Base-by-base conservation (phyloP, 2,888 invertebrate species). In the Phortica magna region DNA sequence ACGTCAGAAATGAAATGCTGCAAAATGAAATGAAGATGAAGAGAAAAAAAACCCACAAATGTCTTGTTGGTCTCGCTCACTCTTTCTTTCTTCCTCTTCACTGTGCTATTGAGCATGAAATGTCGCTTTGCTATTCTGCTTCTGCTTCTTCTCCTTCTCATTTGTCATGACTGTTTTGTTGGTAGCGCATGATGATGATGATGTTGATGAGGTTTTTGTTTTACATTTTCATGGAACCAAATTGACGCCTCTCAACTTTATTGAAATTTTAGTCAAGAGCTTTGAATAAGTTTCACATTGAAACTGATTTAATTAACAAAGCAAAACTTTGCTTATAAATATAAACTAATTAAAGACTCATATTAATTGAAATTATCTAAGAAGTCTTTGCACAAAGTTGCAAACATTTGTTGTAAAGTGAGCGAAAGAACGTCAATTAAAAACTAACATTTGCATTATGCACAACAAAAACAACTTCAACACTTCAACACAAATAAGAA, bases 1-100 rank as follows among this genome's bases (percentile, higher is more conserved):
- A 55, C 70, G 70, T 71, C 70, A 71, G 55, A 55, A 71, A 55
- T 71, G 9, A 14, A 71, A 71, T 53, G 42, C 55, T 55, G 48
- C 53, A 71, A 71, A 71, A 68, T 19, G 17, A 59, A 10, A 19
- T 59, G 55, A n/a, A 43, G n/a, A 48, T 43, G 19, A 9, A 41
- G 19, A 17, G 3, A 68, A 68, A 67, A 39, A 42, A 53, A 71
- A 22, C 14, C 55, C 7, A 9, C 41, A 55, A 55, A 71, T 39
- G n/a, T 55, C 22, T 67, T 67, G 12, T 3, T 41, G 19, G 22
- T 41, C 39, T n/a, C n/a, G n/a, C n/a, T n/a, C n/a, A n/a, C n/a
- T n/a, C n/a, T 55, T 55, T 55, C 5, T 55, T 0, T 55, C 7
- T n/a, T 5, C 12, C 14, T 67, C 17, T 19, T 48, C 14, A 17